These are phyloP conservation scores for Pelobates fuscus DNA, from an alignment of 2,113 vertebrate genomes.

Conservation along the genomic window DNA sequence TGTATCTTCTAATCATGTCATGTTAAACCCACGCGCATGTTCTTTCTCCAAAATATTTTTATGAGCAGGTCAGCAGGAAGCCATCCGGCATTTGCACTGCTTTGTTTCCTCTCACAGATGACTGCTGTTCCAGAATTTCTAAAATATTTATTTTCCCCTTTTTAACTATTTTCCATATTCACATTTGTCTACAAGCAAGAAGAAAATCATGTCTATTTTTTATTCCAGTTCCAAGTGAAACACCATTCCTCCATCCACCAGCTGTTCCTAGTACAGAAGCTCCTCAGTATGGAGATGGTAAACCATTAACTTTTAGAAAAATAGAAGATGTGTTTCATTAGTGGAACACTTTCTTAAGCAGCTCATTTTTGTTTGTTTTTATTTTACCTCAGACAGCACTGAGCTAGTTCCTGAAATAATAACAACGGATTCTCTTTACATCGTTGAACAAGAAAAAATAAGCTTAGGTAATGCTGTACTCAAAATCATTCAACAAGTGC, in stretches of 20 bases:
- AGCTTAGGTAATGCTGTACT: slow-evolving; percentile 35
- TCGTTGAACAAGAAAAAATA: slow-evolving; percentile 24
- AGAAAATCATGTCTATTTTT: slow-evolving; percentile 17
- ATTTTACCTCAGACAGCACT: slow-evolving; percentile 38
- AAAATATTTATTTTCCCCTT: neutral
- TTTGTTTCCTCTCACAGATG: neutral
- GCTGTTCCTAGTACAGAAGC: slow-evolving; percentile 57
- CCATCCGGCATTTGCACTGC: neutral
- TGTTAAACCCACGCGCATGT: no score
- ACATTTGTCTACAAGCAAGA: neutral
- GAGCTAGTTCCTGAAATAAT: slow-evolving; percentile 26
- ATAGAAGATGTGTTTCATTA: neutral
- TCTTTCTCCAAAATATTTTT: no score
- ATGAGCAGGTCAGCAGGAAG: no score
- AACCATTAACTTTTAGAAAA: slow-evolving; percentile 49
- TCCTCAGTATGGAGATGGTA: slow-evolving; percentile 64
- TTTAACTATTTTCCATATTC: neutral
- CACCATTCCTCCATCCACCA: slow-evolving; percentile 51
- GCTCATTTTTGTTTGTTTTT: slow-evolving; percentile 4
- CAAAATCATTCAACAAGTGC: no score
- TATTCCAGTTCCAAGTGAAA: slow-evolving; percentile 58
- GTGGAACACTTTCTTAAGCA: slow-evolving; percentile 14
- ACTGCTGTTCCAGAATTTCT: neutral
- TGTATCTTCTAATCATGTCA: no score
- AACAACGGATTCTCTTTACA: slow-evolving; percentile 8